These are phyloP conservation scores for Vombatus ursinus DNA, from an alignment of 2,113 vertebrate genomes.

Conservation along the genomic window DNA sequence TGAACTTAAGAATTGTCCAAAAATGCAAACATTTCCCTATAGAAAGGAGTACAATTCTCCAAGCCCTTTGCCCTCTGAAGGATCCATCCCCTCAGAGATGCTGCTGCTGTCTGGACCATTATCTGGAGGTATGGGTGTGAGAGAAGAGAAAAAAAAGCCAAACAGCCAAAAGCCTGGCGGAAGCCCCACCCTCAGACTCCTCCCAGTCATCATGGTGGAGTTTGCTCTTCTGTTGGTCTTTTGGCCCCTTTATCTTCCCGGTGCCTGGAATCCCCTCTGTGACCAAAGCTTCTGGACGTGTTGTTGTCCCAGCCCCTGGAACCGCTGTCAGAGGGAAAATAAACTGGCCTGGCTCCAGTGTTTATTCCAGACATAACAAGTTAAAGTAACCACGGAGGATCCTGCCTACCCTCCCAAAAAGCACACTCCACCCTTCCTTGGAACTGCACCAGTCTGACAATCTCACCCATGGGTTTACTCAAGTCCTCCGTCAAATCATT, in stretches of 20 bases:
- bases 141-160: neutral
- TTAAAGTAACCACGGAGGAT: neutral
- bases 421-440: neutral
- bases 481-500: neutral
- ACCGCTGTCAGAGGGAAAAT: constrained; percentile 20
- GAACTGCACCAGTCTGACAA: neutral
- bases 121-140: neutral
- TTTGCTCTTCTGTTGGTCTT: constrained; percentile 11
- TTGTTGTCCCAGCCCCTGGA: neutral
- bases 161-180: neutral
- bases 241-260: constrained; percentile 9
- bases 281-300: neutral
- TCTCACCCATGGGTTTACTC: neutral
- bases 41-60: neutral
- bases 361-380: neutral
- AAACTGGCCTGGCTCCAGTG: neutral
- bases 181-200: neutral
- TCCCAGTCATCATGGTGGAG: constrained; percentile 2
- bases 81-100: neutral
- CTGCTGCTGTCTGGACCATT: neutral
- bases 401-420: neutral
- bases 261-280: constrained; percentile 10
- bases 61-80: neutral
- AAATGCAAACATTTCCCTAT: neutral
- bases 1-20: neutral